These are phyloP conservation scores for Pseudomyrmex flavicornis DNA, from an alignment of 1,140 invertebrate species.

Conservation along the genomic window DNA sequence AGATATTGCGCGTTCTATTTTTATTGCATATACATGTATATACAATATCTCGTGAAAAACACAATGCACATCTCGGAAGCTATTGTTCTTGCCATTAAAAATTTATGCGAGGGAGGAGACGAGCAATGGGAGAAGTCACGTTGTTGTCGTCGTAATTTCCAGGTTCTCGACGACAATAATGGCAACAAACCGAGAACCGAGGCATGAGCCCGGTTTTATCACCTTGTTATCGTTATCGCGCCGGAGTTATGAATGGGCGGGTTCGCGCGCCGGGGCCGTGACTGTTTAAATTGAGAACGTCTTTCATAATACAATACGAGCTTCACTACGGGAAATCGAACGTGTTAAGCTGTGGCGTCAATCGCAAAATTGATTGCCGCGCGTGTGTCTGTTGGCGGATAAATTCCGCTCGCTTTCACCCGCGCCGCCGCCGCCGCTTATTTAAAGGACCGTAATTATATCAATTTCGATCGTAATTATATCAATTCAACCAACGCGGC, in stretches of 20 bases:
- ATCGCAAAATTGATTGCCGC: not conserved
- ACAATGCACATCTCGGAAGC: too few species aligned
- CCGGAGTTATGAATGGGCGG: slow-evolving; percentile 75
- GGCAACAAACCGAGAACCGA: slow-evolving; percentile 5
- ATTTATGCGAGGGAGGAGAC: too few species aligned
- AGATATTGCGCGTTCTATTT: too few species aligned
- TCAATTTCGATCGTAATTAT: not conserved
- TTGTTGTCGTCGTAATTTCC: slow-evolving; percentile 2
- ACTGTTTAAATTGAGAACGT: slow-evolving; percentile 35
- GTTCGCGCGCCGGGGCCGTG: slow-evolving; percentile 42
- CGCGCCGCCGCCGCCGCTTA: not conserved
- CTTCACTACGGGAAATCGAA: not conserved
- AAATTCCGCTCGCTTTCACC: slow-evolving; percentile 1
- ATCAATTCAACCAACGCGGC: not conserved
- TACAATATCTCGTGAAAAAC: too few species aligned
- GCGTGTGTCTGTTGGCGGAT: not conserved
- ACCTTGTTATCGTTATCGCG: slow-evolving; percentile 66
- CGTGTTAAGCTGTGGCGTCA: not conserved
- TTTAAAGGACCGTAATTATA: slow-evolving; percentile 30
- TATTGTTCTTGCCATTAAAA: too few species aligned
- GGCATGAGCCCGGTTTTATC: slow-evolving; percentile 63
- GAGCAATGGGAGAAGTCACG: not conserved
- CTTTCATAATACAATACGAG: slow-evolving; percentile 6
- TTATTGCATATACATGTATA: too few species aligned
- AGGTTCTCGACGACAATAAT: slow-evolving; percentile 29